These are phyloP conservation scores for Bryconaethiops microstoma DNA, from an alignment of 2,797 vertebrate genomes.

Conservation along the genomic window DNA sequence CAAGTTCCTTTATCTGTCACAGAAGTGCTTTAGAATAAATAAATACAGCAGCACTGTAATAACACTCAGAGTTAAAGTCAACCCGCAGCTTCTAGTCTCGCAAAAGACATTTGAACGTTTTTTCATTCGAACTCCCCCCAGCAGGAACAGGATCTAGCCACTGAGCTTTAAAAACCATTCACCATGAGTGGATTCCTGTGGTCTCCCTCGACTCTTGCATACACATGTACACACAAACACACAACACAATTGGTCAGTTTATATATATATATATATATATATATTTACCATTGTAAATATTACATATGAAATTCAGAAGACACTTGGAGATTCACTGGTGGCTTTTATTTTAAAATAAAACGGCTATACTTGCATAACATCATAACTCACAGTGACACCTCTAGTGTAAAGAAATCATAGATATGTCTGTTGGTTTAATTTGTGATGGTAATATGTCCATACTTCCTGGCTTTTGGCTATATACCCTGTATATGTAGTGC, in stretches of 20 bases:
- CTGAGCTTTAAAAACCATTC: neutral
- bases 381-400: too few relatives aligned
- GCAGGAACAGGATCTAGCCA: constrained; percentile 13
- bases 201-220: neutral
- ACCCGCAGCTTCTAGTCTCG: constrained; percentile 9
- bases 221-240: neutral
- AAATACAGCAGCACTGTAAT: constrained; percentile 10
- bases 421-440: too few relatives aligned
- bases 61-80: constrained; percentile 26
- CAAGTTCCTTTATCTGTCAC: constrained; percentile 6
- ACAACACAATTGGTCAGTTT: neutral
- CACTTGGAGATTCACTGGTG: too few relatives aligned
- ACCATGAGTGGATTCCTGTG: constrained; percentile 9
- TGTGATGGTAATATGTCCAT: neutral
- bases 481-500: neutral
- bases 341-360: too few relatives aligned
- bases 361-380: too few relatives aligned
- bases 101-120: constrained; percentile 23
- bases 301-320: too few relatives aligned
- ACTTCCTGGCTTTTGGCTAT: neutral
- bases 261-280: neutral
- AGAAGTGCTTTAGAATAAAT: constrained; percentile 35
- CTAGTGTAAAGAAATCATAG: too few relatives aligned
- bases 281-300: too few relatives aligned
- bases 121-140: constrained; percentile 19